Evolutionary conservation across 2,888 invertebrate species (phyloP), one percentile per base, ranked within the genome.

Genomic region (Drosophila siamana): DNA sequence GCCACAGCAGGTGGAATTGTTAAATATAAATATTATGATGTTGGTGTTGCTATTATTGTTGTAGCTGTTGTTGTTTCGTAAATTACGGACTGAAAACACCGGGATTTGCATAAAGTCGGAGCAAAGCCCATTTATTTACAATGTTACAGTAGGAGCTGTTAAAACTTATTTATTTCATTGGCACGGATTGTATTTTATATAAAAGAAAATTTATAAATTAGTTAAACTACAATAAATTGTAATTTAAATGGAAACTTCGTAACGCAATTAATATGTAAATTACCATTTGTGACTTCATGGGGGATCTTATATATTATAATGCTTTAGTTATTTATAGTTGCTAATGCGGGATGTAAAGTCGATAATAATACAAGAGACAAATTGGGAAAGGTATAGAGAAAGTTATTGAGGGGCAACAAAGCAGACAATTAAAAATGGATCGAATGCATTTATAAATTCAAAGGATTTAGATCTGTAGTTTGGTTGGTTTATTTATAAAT

Each of bases 1-100:
- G 82, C 79, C 88, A 85, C 83, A 83, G 77, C 83, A 83, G 83
- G 83, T 83, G 88, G 74, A 87, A 57, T 78, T 87, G 44, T 41
- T 67, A 64, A 22, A 70, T 43, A 66, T 70, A 41, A 69, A 76
- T 65, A 76, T 67, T 60, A 61, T 61, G 38, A 55, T 55, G 33
- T 50, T 46, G 41, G 40, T 40, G 43, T 16, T 61, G 33, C 26
- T 16, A 26, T 57, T 36, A 22, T 36, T 40, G 43, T 36, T 46
- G 28, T 28, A 46, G 16, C n/a, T 60, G 48, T 43, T 74, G 77
- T 54, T 11, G 43, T 71, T 64, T 57, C 63, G 78, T 78, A 80
- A 80, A 84, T 78, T 55, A 78, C 61, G 61, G 64, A 83, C 74
- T 71, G 80, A 77, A 78, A 67, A 71, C 71, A 38, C 48, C 30